Evolutionary conservation across 2,113 vertebrate genomes (phyloP), one percentile per base, ranked within the genome.

Genomic region (Bothrops jararaca): DNA sequence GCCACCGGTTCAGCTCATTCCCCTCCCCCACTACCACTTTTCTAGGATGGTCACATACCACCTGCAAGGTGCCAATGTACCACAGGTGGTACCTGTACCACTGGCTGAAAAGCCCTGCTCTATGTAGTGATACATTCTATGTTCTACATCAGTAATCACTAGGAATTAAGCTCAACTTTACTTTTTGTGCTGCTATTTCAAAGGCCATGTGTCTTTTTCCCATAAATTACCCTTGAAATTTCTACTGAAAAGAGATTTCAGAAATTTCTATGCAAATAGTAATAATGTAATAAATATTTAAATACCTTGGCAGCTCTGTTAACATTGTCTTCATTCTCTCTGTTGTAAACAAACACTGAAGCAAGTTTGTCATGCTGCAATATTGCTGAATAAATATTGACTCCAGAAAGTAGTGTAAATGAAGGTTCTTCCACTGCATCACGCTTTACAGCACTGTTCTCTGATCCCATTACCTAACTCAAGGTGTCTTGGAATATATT

Each of bases 261-360:
- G 1, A n/a, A 45, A 24, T 90, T 45, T n/a, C 42, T 42, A 9
- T 20, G 15, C 53, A 9, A 86, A 60, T 56, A 50, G 22, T 42
- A 58, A 64, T 64, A 64, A 53, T 80, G 50, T 39, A 53, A 23
- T 64, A 64, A 53, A 22, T 24, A 10, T 15, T 12, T 50, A 26
- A 90, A 54, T 97, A 99, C 98, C 98, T 99, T 99, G 86, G 99
- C 99, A 90, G 99, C 99, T 98, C 99, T 99, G 93, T 98, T 98
- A 95, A 99, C 99, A 95, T 98, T 99, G 48, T 99, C 99, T 95
- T 99, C 98, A 0, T 98, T 99, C 53, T 98, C 99, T 39, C 97
- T 96, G 93, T 97, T 98, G 95, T 99, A 98, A 11, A 99, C 98
- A 80, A 99, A 99, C n/a, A 99, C 98, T 0, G 99, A 99, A 0